Evolutionary conservation across 2,113 vertebrate species (phyloP), one percentile per base, ranked within the genome.

Genomic region (Otis tarda): DNA sequence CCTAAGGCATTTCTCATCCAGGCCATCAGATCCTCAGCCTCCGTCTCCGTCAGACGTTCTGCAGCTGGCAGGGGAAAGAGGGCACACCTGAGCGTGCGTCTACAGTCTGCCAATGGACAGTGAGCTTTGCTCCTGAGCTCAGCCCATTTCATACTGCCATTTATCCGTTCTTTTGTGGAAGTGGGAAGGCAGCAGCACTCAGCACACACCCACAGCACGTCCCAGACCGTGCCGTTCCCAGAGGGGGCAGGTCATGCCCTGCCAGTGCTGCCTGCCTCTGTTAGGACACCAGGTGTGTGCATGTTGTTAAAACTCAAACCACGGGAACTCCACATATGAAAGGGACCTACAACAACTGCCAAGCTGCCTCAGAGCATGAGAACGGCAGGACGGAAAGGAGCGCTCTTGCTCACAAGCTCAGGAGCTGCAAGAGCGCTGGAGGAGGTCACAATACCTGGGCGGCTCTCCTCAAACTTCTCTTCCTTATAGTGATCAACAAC

Each of bases 401-500:
- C 3, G 81, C 35, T 71, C 37, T 43, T 68, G 84, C 63, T 71
- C n/a, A 28, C 20, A 19, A 1, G 17, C 56, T 77, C 8, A 2
- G 60, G 71, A 75, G 43, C 49, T 69, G 50, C 63, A 63, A 5
- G 57, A 61, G 64, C 8, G 12, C 43, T 19, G 67, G 53, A 56
- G 45, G 49, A 67, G 30, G 30, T 77, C 39, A 43, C 0, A 0
- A 10, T 77, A 99, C 99, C 99, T 95, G 98, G 96, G 50, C 91
- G 97, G 45, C 43, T 93, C 52, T 99, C 98, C 87, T 99, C 98
- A 83, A 98, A 99, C 93, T 98, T 99, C 97, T 99, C 99, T 95
- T 99, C 99, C 96, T 99, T 99, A 93, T 99, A 99, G 97, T 99
- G 99, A 94, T 99, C 99, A 4, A 99, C 98, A 18, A 99, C 99